These are phyloP conservation scores for Geotrupes spiniger DNA, from an alignment of 2,888 invertebrate species.

Conservation along the genomic window DNA sequence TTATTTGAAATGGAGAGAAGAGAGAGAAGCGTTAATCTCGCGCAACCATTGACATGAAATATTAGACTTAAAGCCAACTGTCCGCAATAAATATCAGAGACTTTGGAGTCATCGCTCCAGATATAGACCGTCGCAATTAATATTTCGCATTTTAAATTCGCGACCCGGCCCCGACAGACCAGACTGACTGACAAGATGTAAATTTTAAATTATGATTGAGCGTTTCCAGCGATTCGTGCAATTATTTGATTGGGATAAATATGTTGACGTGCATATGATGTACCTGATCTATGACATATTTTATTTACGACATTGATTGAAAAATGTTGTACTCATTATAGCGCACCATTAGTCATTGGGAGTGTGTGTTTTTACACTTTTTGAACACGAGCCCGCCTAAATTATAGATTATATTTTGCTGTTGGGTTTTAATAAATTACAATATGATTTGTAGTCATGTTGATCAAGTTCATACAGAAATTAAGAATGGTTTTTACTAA, in stretches of 20 bases:
- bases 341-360: conserved; percentile 23
- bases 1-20: conserved; percentile 19
- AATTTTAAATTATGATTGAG: conserved; percentile 33
- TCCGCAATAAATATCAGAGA: conserved; percentile 24
- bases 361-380: conserved; percentile 4
- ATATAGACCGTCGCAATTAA: conserved; percentile 24
- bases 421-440: too few relatives aligned
- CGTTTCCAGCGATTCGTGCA: conserved; percentile 27
- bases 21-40: conserved; percentile 16
- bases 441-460: too few relatives aligned
- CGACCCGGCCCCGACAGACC: conserved; percentile 9
- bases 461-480: too few relatives aligned
- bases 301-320: conserved; percentile 37
- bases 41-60: conserved; percentile 23
- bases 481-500: too few relatives aligned
- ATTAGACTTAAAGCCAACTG: conserved; percentile 24
- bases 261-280: conserved; percentile 27
- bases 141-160: conserved; percentile 24
- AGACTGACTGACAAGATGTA: conserved; percentile 23
- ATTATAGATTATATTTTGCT: not conserved
- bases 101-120: conserved; percentile 23
- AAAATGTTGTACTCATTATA: conserved; percentile 33
- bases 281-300: conserved; percentile 34
- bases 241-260: conserved; percentile 27
- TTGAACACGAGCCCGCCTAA: not conserved